phyloP scores from a whole-genome alignment of 2,113 vertebrate genomes.

The Pterocles gutturalis region DNA sequence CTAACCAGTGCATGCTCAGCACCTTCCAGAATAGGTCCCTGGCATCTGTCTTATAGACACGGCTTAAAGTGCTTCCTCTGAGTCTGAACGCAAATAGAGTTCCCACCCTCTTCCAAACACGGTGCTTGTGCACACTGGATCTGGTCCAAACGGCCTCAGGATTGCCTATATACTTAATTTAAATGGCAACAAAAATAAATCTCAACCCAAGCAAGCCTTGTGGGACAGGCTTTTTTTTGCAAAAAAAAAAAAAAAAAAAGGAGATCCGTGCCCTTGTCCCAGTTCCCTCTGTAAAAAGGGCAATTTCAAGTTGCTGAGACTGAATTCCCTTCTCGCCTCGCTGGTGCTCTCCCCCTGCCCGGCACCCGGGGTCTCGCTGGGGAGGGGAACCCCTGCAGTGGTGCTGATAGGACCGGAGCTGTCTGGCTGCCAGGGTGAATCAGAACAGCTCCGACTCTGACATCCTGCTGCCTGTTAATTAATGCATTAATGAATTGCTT shows the following conservation, averaged over 20 bases:
- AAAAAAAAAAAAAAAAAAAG: neutral
- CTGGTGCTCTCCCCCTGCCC: neutral
- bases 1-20: neutral
- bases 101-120: constrained; percentile 55
- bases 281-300: neutral
- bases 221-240: neutral
- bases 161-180: constrained; percentile 59
- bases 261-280: neutral
- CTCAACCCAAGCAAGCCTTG: neutral
- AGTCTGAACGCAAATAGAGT: constrained; percentile 17
- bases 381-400: constrained; percentile 46
- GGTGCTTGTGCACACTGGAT: constrained; percentile 9
- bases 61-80: constrained; percentile 43
- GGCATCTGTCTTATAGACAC: neutral
- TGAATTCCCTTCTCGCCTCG: neutral
- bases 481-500: constrained; percentile 68
- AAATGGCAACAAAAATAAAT: constrained; percentile 67
- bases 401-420: constrained; percentile 32
- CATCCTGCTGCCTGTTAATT: constrained; percentile 47
- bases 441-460: constrained; percentile 3
- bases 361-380: neutral
- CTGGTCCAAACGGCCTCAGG: constrained; percentile 34
- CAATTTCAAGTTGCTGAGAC: neutral
- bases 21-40: constrained; percentile 19
- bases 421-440: constrained; percentile 65